phyloP scores from a whole-genome alignment of 64 coral and sea anemone species.

The Astreopora myriophthalma region DNA sequence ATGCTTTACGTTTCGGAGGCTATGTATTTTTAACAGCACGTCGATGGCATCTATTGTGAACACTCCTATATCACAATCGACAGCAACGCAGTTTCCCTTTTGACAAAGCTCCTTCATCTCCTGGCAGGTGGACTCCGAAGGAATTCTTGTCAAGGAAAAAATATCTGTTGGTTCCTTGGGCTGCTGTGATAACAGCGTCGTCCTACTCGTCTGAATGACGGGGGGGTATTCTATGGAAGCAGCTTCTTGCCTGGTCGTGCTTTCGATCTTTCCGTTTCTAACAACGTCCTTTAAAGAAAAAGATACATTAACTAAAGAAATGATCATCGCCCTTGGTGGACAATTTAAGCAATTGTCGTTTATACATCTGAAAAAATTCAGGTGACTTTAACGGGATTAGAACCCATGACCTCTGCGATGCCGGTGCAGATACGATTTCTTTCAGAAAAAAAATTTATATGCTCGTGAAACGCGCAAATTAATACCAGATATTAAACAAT shows the following conservation, averaged over 20 bases:
- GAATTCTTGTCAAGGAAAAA: constrained; percentile 3
- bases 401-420: too few species aligned
- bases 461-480: not conserved
- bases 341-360: too few species aligned
- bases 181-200: not conserved
- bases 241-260: not conserved
- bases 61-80: constrained; percentile 24
- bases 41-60: constrained; percentile 29
- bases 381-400: too few species aligned
- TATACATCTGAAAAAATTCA: too few species aligned
- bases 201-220: not conserved
- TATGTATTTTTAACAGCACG: constrained; percentile 25
- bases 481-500: constrained; percentile 13
- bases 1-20: constrained; percentile 19
- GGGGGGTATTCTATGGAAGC: too few species aligned
- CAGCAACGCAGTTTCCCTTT: constrained; percentile 25
- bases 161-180: not conserved
- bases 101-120: constrained; percentile 34
- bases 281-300: too few species aligned
- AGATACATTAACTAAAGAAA: too few species aligned
- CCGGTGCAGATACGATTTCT: not conserved
- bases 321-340: too few species aligned
- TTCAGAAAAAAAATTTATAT: not conserved
- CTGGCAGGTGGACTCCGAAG: constrained; percentile 34
- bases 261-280: constrained; percentile 4